A percentile compares a stretch with the other conserved stretches of the same genome.
Conservation (phyloP, 2,113 vertebrate species). For the Scopus umbretta region DNA sequence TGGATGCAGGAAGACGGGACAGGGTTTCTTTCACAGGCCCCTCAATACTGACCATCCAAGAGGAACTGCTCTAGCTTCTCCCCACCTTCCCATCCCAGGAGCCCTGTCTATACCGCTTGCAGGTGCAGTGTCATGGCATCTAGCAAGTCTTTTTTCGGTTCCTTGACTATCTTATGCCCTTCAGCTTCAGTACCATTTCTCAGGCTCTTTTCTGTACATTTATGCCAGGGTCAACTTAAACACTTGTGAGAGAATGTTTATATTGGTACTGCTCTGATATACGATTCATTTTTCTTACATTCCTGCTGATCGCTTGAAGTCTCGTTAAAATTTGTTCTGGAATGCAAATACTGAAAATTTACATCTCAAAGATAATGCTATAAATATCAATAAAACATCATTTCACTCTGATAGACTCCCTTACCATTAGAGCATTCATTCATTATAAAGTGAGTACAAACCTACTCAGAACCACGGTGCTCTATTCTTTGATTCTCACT, state of each 20-base stretch:
- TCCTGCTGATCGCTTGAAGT: neutral
- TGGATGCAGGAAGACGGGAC: neutral
- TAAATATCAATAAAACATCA: neutral
- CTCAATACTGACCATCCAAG: neutral
- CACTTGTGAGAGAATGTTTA: neutral
- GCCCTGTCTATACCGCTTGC: accelerated
- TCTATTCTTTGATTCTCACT: neutral
- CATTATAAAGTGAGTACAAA: neutral
- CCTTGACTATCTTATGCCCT: neutral
- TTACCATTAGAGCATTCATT: neutral
- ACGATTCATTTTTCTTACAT: neutral
- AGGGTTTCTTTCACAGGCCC: neutral
- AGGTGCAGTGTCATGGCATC: accelerated
- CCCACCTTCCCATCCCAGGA: neutral
- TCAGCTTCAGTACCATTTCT: neutral
- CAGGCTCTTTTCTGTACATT: neutral
- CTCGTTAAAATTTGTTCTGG: neutral
- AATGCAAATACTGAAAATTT: neutral
- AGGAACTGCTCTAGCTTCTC: neutral
- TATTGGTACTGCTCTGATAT: neutral
- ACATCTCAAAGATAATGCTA: neutral
- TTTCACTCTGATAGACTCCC: neutral
- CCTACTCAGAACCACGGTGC: neutral
- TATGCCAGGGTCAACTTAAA: neutral
- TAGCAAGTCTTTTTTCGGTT: neutral